phyloP scores from a whole-genome alignment of 1,140 invertebrate species.

The Aradophagus sp. region DNA sequence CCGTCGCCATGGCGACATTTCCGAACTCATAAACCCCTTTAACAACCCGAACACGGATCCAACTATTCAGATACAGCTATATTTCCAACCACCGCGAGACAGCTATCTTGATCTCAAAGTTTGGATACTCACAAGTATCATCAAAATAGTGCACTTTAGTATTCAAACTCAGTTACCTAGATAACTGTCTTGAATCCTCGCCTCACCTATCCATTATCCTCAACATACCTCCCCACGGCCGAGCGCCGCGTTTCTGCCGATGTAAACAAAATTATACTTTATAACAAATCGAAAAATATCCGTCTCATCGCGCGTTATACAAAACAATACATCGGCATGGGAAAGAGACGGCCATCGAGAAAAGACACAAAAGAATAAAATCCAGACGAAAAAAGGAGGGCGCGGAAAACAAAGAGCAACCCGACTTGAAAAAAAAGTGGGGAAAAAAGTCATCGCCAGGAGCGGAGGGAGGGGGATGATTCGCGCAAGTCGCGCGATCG shows the following conservation, averaged over 20 bases:
- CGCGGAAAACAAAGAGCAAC: too few species aligned
- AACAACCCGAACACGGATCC: conserved; percentile 37
- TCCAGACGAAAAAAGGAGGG: background rate
- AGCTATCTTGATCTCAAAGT: conserved; percentile 42
- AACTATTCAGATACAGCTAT: conserved; percentile 32
- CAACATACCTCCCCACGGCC: conserved; percentile 8
- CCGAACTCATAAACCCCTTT: conserved; percentile 40
- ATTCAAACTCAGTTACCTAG: conserved; percentile 47
- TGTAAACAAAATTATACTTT: conserved; percentile 43
- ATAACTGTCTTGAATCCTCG: conserved; percentile 33
- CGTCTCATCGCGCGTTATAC: conserved; percentile 19
- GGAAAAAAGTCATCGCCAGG: conserved; percentile 26
- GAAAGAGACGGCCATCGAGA: background rate
- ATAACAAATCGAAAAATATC: conserved; percentile 37
- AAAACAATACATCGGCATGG: conserved; percentile 15
- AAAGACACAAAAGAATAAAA: background rate
- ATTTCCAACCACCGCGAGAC: conserved; percentile 14
- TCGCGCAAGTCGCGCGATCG: conserved; percentile 23
- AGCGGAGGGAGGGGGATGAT: conserved; percentile 14
- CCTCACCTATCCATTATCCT: conserved; percentile 41
- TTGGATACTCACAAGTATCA: conserved; percentile 48
- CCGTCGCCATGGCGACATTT: conserved; percentile 25
- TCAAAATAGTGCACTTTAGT: conserved; percentile 45
- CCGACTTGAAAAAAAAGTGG: conserved; percentile 24
- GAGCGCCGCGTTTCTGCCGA: background rate